These are phyloP conservation scores for Steromphala cineraria DNA, from an alignment of 2,888 invertebrate species.

Conservation along the genomic window DNA sequence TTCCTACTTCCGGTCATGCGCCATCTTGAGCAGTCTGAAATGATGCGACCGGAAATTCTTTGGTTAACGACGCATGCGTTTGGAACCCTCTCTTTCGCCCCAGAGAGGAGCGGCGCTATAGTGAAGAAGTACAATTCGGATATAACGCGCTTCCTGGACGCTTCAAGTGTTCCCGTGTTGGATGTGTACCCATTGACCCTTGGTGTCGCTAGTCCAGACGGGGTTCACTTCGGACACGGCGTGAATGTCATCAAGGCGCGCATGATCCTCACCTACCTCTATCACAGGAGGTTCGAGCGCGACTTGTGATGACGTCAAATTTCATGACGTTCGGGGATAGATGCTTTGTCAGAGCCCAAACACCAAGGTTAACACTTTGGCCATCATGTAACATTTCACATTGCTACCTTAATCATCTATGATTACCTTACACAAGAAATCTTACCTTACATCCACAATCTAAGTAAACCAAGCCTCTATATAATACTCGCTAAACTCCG, in stretches of 20 bases:
- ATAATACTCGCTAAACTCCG: too few relatives aligned
- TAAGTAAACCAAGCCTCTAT: too few relatives aligned
- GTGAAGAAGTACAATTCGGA: too few relatives aligned
- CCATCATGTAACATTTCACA: too few relatives aligned
- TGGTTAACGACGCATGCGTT: not conserved
- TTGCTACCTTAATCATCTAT: too few relatives aligned
- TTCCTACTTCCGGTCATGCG: not conserved
- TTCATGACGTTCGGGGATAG: too few relatives aligned
- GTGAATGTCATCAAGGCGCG: not conserved
- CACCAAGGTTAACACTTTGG: too few relatives aligned
- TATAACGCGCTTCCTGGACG: not conserved
- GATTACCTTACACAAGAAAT: too few relatives aligned
- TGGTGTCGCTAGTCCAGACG: not conserved
- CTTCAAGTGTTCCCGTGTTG: not conserved
- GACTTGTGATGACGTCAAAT: too few relatives aligned
- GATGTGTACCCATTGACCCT: not conserved
- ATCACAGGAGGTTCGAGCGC: not conserved
- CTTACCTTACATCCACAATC: too few relatives aligned
- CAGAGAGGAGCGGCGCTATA: too few relatives aligned
- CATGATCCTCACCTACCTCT: not conserved
- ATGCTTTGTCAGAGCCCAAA: too few relatives aligned
- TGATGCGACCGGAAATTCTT: not conserved
- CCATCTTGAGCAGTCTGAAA: not conserved
- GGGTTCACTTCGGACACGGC: conserved; percentile 5
- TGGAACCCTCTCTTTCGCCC: not conserved